These are phyloP conservation scores for Scalopus aquaticus DNA, from an alignment of 2,113 vertebrate genomes.

Conservation along the genomic window DNA sequence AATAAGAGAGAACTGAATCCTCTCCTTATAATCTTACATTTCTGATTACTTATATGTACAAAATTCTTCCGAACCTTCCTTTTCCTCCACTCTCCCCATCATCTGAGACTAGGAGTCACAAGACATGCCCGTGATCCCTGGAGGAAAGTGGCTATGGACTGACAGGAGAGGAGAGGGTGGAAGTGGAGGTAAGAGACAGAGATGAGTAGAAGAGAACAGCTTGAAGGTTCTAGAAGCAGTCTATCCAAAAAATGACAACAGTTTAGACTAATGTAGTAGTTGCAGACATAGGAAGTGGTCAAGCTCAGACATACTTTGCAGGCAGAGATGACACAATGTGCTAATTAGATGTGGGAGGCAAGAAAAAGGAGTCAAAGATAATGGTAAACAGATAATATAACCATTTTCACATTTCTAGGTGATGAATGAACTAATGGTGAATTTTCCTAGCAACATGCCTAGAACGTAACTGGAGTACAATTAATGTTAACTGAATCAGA, in stretches of 20 bases:
- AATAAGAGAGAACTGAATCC: not conserved
- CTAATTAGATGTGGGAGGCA: not conserved
- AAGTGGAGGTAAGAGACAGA: not conserved
- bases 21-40: not conserved
- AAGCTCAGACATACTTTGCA: not conserved
- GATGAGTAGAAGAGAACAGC: not conserved
- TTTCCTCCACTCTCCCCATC: not conserved
- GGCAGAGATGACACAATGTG: not conserved
- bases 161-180: rapidly evolving
- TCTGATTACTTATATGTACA: not conserved
- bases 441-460: not conserved
- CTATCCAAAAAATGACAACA: not conserved
- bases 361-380: not conserved
- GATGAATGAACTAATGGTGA: not conserved
- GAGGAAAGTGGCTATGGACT: not conserved
- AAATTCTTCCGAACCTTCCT: not conserved
- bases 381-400: not conserved
- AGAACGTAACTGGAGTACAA: not conserved
- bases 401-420: not conserved
- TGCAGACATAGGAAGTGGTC: not conserved
- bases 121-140: not conserved
- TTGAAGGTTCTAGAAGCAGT: not conserved
- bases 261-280: not conserved
- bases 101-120: not conserved
- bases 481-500: not conserved